phyloP scores from a whole-genome alignment of 2,113 vertebrate species.

The Protobothrops flavoviridis region DNA sequence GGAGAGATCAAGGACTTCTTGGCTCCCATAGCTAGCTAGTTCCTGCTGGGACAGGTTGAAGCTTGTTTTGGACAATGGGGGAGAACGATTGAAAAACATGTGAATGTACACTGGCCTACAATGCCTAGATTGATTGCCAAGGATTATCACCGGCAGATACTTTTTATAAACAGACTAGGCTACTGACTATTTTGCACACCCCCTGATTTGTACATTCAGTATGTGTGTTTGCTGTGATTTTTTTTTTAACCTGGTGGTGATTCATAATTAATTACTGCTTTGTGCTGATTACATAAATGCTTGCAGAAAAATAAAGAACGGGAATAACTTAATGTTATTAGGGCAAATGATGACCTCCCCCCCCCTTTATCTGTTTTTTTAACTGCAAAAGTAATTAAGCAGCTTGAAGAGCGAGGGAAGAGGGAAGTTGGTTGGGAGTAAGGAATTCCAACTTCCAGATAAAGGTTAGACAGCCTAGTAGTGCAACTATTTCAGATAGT shows the following conservation, averaged over 20 bases:
- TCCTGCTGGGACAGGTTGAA: slow-evolving; percentile 10
- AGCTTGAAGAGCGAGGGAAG: background rate
- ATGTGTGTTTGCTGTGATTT: background rate
- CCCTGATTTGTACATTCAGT: background rate
- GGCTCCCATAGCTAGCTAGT: background rate
- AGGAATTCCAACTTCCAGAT: background rate
- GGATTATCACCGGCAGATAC: background rate
- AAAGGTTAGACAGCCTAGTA: background rate
- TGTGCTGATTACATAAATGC: background rate
- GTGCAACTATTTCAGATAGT: background rate
- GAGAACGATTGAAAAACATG: background rate
- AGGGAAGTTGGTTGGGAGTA: background rate
- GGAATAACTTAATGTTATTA: background rate
- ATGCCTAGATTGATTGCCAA: background rate
- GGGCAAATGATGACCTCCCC: background rate
- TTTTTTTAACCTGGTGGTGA: background rate
- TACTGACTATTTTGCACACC: background rate
- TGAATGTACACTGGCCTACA: background rate
- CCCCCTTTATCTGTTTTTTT: background rate
- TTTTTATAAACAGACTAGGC: background rate
- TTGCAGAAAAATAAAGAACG: background rate
- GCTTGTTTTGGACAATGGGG: slow-evolving; percentile 13
- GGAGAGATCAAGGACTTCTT: slow-evolving; percentile 2
- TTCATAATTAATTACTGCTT: background rate
- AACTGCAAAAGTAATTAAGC: background rate